Evolutionary conservation across 2,797 vertebrate genomes (phyloP), one percentile per base, ranked within the genome.

Genomic region (Saxicola maurus): DNA sequence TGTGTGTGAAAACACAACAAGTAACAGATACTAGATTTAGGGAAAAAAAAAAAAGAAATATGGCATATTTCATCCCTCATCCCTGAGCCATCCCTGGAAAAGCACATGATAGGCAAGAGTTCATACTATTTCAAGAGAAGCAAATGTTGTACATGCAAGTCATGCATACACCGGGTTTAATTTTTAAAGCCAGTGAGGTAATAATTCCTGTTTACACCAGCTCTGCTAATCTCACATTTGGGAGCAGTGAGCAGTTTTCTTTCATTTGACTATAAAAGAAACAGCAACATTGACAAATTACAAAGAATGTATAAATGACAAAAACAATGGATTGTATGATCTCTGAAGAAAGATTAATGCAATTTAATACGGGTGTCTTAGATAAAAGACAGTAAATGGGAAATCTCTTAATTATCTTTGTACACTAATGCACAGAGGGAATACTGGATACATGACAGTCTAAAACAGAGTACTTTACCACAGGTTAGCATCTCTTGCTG

Each of bases 351-450:
- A 88, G 51, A 87, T 72, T 68, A 87, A 95, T 38, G 23, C 33
- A 52, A 85, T 82, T 74, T 87, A 85, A 74, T 85, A 82, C 1
- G 37, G 2, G 7, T 3, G 0, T 30, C 73, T 87, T 28, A 56
- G 48, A 80, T 48, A 89, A 80, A 91, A 90, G 75, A 83, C 10
- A 11, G 24, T 20, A 82, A 83, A 61, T 53, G 42, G 56, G 33
- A 88, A 82, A 87, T 33, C 40, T 78, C 65, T 86, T 92, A 27
- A 92, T 90, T 84, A 90, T 65, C 86, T 90, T 82, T 75, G 53
- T 10, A 62, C 20, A 2, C 25, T 52, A 90, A 73, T 37, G 40
- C 64, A 69, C 76, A 64, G 48, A 75, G 59, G 62, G 76, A 89
- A 89, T 62, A 82, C 14, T 17, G 24, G 28, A 76, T 71, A 66